Percentiles rank a stretch among this genome's conserved stretches.
These are phyloP conservation scores for Mimachlamys varia DNA, from an alignment of 2,888 invertebrate species.

Conservation along the genomic window DNA sequence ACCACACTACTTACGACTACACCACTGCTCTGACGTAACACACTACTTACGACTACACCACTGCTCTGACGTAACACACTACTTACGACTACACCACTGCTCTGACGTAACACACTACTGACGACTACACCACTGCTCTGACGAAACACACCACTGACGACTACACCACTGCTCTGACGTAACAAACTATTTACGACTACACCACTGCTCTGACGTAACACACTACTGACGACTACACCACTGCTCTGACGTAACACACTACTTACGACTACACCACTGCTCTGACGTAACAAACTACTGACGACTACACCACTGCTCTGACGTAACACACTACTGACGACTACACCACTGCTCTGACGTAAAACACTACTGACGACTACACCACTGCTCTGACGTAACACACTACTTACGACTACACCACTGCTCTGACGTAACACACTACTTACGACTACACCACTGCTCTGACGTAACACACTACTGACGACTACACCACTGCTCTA, in stretches of 20 bases:
- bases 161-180: not conserved
- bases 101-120: not conserved
- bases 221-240: not conserved
- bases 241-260: not conserved
- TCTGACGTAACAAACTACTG: not conserved
- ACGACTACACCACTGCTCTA: not conserved
- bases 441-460: not conserved
- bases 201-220: too few relatives aligned
- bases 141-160: not conserved
- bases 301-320: not conserved
- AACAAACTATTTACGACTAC: too few relatives aligned
- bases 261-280: too few relatives aligned
- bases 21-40: not conserved
- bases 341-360: not conserved
- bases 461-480: not conserved
- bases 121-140: not conserved
- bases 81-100: not conserved
- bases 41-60: too few relatives aligned
- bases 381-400: not conserved
- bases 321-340: not conserved
- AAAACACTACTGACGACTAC: not conserved
- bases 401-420: too few relatives aligned
- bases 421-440: too few relatives aligned
- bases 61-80: too few relatives aligned
- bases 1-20: not conserved